Evolutionary conservation across 1,140 invertebrate species (phyloP), one percentile per base, ranked within the genome.

Genomic region (Lycorma delicatula): DNA sequence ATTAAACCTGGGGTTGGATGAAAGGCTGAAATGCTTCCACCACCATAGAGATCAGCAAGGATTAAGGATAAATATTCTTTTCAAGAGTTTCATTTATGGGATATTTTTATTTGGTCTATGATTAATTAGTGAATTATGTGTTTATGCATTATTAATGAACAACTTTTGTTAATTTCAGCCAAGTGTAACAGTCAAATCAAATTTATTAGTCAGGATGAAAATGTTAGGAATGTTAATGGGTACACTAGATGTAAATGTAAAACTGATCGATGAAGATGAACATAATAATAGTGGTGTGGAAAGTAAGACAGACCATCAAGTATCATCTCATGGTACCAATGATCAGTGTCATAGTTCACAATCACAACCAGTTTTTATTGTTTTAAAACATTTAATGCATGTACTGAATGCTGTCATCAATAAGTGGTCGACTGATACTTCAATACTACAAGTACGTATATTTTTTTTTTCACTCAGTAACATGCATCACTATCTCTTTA

Each of bases 191-290:
- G 67, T 71, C 7, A 76, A 75, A 59, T 72, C 72, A 27, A 65
- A 72, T 22, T 72, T 80, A 20, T 68, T 81, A 25, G 73, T 79
- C 53, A 71, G 79, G 38, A 68, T 90, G 6, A 84, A 83, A 65
- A 86, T 90, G 78, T 71, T 86, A 2, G 78, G 82, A 0, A 84
- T 79, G 58, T 74, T 91, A 41, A 83, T 88, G 65, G 75, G 79
- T 1, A 81, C 83, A 1, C 69, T 91, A 0, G 79, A 87, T 61
- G 68, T 44, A 18, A 36, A 63, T 1, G 56, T 58, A 27, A 59
- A 62, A 9, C 1, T 18, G 41, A 44, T 20, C 41, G 41, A 5
- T 7, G 41, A 44, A 2, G 41, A 2, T 2, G 3, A 44, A 22
- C 6, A 18, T 2, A 22, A 13, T 13, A 3, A 44, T 6, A 44